Percentiles rank a stretch among this genome's conserved stretches.
Conservation (phyloP, 2,113 vertebrate genomes). For the Pachycephala philippinensis region DNA sequence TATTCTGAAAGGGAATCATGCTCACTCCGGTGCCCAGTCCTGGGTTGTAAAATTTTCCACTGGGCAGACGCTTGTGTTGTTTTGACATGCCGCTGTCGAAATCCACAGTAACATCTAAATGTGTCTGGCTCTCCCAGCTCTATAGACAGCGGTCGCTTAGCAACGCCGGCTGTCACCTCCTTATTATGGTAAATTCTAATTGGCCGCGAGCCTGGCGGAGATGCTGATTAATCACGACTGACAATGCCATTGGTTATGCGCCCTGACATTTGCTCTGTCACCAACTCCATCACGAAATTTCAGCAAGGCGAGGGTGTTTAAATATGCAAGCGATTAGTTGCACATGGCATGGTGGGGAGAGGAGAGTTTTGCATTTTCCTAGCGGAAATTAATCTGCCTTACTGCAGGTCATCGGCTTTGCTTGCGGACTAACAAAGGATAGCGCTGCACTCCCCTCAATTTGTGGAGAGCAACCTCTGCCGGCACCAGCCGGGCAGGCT, state of each 20-base stretch:
- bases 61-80: conserved; percentile 67
- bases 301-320: conserved; percentile 51
- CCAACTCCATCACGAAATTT: conserved; percentile 51
- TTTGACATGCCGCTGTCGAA: conserved; percentile 70
- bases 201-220: conserved; percentile 68
- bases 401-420: not conserved
- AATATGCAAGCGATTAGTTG: conserved; percentile 53
- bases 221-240: conserved; percentile 73
- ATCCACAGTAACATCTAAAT: conserved; percentile 73
- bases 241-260: conserved; percentile 72
- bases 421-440: not conserved
- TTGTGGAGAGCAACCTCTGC: conserved; percentile 38
- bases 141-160: conserved; percentile 72
- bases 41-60: conserved; percentile 65
- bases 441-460: not conserved
- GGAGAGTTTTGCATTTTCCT: conserved; percentile 44
- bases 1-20: conserved; percentile 57
- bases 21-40: conserved; percentile 39
- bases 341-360: not conserved
- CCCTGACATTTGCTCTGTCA: conserved; percentile 63
- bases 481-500: not conserved
- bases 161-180: conserved; percentile 73
- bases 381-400: conserved; percentile 30
- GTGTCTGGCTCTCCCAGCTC: conserved; percentile 68
- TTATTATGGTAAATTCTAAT: conserved; percentile 72